Evolutionary conservation across 2,888 invertebrate genomes (phyloP), one percentile per base, ranked within the genome.

Genomic region (Eupithecia subfuscata): DNA sequence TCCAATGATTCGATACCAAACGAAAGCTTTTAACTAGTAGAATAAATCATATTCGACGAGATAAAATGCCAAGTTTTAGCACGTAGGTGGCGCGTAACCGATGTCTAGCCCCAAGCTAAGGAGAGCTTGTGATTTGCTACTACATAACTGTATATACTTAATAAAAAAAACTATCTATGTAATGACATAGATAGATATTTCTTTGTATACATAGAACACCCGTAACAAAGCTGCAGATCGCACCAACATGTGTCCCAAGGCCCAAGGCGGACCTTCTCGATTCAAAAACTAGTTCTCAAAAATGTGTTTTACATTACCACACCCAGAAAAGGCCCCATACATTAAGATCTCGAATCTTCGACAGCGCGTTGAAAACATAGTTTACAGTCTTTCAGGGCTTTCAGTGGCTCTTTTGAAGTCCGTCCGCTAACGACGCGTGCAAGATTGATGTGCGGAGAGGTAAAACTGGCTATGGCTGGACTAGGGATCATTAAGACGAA

Each of bases 371-470:
- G 81, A 79, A 85, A 84, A 43, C 25, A 12, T 14, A 75, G 78
- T 80, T 79, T 64, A 75, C 77, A 74, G 25, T 71, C 74, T 71
- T 78, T 43, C 77, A 65, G 25, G 48, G 75, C 72, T 76, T 76
- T 77, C 77, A 75, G 77, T 52, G 45, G 72, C 63, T 72, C 75
- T 73, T 77, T 77, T 77, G 77, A 77, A 77, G 77, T 77, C 75
- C 30, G 74, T 22, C 40, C 34, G 78, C 76, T 86, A 86, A 86
- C 86, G 87, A 85, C 79, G 85, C 84, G 84, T 77, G 81, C 83
- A 83, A 86, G 86, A 86, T 87, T 85, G 86, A 86, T 86, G 77
- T 83, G 79, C 30, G 71, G 78, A 80, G 84, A 85, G 84, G 63
- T 16, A 11, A 7, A 52, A 3, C 37, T 60, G 45, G 37, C 67